These are phyloP conservation scores for Hippocampus guttulatus DNA, from an alignment of 2,113 vertebrate species.

Conservation along the genomic window DNA sequence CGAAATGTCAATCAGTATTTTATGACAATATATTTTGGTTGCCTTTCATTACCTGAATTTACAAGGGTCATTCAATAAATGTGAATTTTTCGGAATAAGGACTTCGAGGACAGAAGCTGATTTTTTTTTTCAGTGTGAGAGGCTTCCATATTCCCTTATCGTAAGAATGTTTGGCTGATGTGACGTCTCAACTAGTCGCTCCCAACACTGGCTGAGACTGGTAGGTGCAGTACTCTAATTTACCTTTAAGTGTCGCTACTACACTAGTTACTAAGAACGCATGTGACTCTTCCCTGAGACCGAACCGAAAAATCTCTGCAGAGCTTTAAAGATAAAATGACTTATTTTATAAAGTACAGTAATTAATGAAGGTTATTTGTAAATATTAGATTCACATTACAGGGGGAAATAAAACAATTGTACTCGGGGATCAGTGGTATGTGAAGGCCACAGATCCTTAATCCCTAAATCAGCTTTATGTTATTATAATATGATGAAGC, in stretches of 20 bases:
- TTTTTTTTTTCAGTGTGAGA: too few species aligned
- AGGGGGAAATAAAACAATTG: background rate
- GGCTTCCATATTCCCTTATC: too few species aligned
- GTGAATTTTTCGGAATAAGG: too few species aligned
- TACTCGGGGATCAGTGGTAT: background rate
- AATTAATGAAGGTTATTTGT: background rate
- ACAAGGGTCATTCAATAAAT: too few species aligned
- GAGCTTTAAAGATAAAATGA: background rate
- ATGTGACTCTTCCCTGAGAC: background rate
- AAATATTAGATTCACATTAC: background rate
- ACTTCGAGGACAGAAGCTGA: too few species aligned
- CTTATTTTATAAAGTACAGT: too few species aligned
- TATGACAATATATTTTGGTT: background rate
- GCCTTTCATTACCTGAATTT: background rate
- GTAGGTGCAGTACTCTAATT: conserved; percentile 20
- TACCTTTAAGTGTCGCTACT: conserved; percentile 55
- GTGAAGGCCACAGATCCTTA: background rate
- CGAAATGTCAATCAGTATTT: background rate
- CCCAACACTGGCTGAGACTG: background rate
- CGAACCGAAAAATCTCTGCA: background rate
- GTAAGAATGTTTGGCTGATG: too few species aligned
- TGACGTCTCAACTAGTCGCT: too few species aligned
- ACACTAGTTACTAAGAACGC: conserved; percentile 41
- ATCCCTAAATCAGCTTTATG: background rate
- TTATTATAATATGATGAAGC: background rate